A percentile compares a stretch with the other conserved stretches of the same genome.
phyloP scores from a whole-genome alignment of 1,140 invertebrate species.

The Drosophila asahinai region DNA sequence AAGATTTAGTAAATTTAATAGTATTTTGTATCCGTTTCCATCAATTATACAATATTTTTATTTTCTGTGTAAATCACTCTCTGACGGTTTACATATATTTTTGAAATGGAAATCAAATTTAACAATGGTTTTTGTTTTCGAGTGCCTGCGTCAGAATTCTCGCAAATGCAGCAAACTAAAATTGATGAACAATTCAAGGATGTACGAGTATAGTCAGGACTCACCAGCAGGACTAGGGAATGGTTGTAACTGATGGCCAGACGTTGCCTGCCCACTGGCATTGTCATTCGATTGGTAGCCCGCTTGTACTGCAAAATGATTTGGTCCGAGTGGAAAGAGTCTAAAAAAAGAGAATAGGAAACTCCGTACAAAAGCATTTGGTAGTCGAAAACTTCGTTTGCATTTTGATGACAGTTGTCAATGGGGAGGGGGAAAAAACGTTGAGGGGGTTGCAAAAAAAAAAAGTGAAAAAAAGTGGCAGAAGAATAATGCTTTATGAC shows the following conservation, averaged over 20 bases:
- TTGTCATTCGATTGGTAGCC: constrained; percentile 48
- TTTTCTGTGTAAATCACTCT: background rate
- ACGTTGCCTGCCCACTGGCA: constrained; percentile 57
- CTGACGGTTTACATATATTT: constrained; percentile 15
- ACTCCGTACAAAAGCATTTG: constrained; percentile 68
- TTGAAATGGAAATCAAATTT: constrained; percentile 50
- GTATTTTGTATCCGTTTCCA: no score
- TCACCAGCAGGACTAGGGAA: constrained; percentile 11
- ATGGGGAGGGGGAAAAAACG: constrained; percentile 11
- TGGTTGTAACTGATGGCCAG: constrained; percentile 75
- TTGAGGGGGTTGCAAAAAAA: background rate
- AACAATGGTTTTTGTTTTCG: constrained; percentile 50
- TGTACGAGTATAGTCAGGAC: constrained; percentile 37
- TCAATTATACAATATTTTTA: background rate
- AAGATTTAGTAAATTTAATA: no score
- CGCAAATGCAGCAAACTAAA: constrained; percentile 63
- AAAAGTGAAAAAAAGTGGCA: constrained; percentile 14
- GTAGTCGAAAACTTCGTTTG: constrained; percentile 72
- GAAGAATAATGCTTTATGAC: constrained; percentile 74
- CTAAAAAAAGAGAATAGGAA: constrained; percentile 32
- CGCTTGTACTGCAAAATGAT: constrained; percentile 19
- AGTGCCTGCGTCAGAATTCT: constrained; percentile 71
- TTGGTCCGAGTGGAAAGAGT: constrained; percentile 19
- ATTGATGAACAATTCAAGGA: constrained; percentile 78
- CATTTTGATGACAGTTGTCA: constrained; percentile 78